Evolutionary conservation across 1,140 invertebrate species (phyloP).

Genomic region (Oncopeltus fasciatus): DNA sequence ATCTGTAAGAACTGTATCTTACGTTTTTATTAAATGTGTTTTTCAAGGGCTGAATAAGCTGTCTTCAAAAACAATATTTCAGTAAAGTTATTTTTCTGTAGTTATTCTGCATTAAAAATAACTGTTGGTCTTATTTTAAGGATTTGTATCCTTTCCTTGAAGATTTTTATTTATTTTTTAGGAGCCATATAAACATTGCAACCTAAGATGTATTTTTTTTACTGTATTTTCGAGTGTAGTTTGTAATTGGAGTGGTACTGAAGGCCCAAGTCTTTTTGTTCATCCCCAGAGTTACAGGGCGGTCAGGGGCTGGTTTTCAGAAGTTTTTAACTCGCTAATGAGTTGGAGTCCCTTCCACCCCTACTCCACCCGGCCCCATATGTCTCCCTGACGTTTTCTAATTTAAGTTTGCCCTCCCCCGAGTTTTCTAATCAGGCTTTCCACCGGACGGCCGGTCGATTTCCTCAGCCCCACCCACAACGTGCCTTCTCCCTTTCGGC

Average conservation of each 20-base stretch:
- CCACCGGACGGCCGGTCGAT: background rate
- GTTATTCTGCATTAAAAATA: too few relatives aligned
- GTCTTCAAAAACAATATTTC: too few relatives aligned
- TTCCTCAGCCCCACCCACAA: background rate
- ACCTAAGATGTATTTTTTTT: too few relatives aligned
- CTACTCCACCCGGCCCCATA: background rate
- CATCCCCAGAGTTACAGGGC: background rate
- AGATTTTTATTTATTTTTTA: too few relatives aligned
- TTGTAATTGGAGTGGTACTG: background rate
- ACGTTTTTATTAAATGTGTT: too few relatives aligned
- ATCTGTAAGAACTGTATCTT: too few relatives aligned
- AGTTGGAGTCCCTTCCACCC: background rate
- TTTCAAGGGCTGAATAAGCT: too few relatives aligned
- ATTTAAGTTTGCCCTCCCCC: conserved; percentile 1
- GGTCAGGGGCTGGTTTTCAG: background rate
- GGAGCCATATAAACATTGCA: too few relatives aligned
- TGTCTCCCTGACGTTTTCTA: conserved; percentile 7
- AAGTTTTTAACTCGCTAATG: conserved; percentile 6
- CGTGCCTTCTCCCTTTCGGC: background rate
- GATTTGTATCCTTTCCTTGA: too few relatives aligned
- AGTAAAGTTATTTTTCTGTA: too few relatives aligned
- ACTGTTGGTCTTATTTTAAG: too few relatives aligned
- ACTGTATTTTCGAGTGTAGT: too few relatives aligned
- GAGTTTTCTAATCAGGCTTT: conserved; percentile 8
- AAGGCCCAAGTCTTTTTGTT: conserved; percentile 2